Evolutionary conservation across 1,140 invertebrate genomes (phyloP).

Genomic region (Tenebrio molitor): DNA sequence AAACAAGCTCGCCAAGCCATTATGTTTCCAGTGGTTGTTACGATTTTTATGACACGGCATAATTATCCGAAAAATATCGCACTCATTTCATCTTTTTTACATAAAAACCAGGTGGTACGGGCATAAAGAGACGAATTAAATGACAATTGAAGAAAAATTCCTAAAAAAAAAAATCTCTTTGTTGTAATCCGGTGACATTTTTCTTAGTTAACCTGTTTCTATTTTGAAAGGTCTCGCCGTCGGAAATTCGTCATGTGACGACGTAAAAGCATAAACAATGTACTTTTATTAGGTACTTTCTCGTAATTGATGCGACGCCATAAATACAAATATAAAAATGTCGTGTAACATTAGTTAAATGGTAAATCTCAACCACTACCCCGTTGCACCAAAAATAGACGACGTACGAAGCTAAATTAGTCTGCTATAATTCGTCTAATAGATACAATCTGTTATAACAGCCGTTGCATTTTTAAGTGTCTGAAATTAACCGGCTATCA

Average conservation of each 20-base stretch:
- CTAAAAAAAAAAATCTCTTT: slow-evolving; percentile 2
- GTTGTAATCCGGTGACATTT: slow-evolving; percentile 12
- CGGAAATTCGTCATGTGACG: slow-evolving; percentile 22
- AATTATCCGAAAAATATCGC: slow-evolving; percentile 34
- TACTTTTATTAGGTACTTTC: slow-evolving; percentile 47
- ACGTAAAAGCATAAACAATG: slow-evolving; percentile 43
- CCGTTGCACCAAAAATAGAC: slow-evolving; percentile 33
- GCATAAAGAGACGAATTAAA: slow-evolving; percentile 6
- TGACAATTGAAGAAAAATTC: not conserved
- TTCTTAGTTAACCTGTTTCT: slow-evolving; percentile 21
- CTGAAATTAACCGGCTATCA: slow-evolving; percentile 45
- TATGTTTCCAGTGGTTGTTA: slow-evolving; percentile 25
- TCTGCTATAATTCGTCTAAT: slow-evolving; percentile 51
- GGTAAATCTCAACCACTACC: slow-evolving; percentile 39
- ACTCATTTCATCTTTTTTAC: not conserved
- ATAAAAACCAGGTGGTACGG: not conserved
- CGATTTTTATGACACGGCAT: slow-evolving; percentile 26
- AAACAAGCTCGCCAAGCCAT: slow-evolving; percentile 34
- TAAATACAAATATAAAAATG: slow-evolving; percentile 49
- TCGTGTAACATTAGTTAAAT: slow-evolving; percentile 41
- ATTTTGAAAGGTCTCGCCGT: slow-evolving; percentile 25
- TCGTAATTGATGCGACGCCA: slow-evolving; percentile 42
- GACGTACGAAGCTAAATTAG: slow-evolving; percentile 43
- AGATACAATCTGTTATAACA: slow-evolving; percentile 52
- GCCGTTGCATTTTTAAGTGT: slow-evolving; percentile 44